Conservation (phyloP, 2,797 vertebrate genomes). For the Chloroceryle inda region DNA sequence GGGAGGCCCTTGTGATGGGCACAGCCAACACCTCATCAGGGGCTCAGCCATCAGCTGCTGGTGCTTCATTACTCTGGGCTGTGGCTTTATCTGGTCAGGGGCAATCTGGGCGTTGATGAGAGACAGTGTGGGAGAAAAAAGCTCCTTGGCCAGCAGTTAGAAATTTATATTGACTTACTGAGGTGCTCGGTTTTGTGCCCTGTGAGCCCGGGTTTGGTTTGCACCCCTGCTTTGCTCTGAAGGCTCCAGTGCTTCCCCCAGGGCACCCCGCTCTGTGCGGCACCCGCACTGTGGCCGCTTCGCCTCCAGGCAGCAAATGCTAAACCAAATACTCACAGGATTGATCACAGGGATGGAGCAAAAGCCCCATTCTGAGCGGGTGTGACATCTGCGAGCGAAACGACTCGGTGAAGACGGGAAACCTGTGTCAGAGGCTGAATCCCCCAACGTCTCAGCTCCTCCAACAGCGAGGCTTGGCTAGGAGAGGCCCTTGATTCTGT, state of each 20-base stretch:
- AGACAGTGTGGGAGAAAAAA: neutral
- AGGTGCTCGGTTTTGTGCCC: accelerated
- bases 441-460: neutral
- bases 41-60: neutral
- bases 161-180: accelerated
- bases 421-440: neutral
- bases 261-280: accelerated
- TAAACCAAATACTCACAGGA: too few species aligned
- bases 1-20: neutral
- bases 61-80: neutral
- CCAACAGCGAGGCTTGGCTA: neutral
- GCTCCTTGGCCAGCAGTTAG: accelerated
- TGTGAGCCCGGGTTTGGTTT: accelerated
- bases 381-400: neutral
- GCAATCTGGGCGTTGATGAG: neutral
- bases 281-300: accelerated
- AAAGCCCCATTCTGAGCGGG: neutral
- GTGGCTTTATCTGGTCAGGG: neutral
- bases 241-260: neutral
- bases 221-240: accelerated
- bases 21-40: neutral
- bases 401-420: neutral
- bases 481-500: neutral
- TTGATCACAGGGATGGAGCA: neutral
- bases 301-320: neutral